Base-by-base conservation (phyloP, 2,888 invertebrate genomes). In the Phlogophora meticulosa region DNA sequence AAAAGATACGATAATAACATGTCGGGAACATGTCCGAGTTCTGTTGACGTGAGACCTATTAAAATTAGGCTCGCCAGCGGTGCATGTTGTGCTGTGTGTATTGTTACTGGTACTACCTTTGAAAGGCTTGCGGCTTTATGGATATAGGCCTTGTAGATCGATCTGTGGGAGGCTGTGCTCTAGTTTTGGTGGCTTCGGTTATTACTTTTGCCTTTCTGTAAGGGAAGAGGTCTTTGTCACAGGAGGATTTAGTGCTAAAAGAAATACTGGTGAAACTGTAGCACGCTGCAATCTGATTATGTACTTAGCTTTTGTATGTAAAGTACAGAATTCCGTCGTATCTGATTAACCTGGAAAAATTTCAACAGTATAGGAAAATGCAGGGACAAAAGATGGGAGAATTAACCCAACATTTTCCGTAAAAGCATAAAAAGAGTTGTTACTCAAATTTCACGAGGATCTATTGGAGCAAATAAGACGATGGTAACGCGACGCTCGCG, bases 31-130 rank as follows among this genome's bases (percentile, higher is more conserved):
- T 62, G 71, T 72, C 63, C 76, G 74, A 83, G 80, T 73, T 59
- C 65, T 71, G 72, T 75, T 78, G 58, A 76, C 72, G 71, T 80
- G 72, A 78, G 82, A 72, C 70, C 59, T 53, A 69, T 76, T 63
- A 76, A 76, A 84, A 83, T 78, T 76, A 72, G 38, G 38, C 42
- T 36, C 42, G 28, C 46, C 42, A 36, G 38, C 34, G 24, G 15
- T 68, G 38, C 45, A 52, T 40, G 22, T 32, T 45, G 40, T 45
- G 9, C 10, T 61, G 9, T 45, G 22, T 24, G 36, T 45, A n/a
- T 70, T 56, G 38, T 51, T 28, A 42, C 34, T 34, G 43, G n/a
- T 57, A 46, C 51, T 45, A 17, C 40, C 17, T 71, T 56, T 46
- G 64, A 45, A 40, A 70, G 51, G 51, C 55, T 63, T 51, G 70